Percentiles rank a stretch among this genome's conserved stretches.
Evolutionary conservation across 2,888 invertebrate genomes (phyloP).

Genomic region (Thymelicus acteon): DNA sequence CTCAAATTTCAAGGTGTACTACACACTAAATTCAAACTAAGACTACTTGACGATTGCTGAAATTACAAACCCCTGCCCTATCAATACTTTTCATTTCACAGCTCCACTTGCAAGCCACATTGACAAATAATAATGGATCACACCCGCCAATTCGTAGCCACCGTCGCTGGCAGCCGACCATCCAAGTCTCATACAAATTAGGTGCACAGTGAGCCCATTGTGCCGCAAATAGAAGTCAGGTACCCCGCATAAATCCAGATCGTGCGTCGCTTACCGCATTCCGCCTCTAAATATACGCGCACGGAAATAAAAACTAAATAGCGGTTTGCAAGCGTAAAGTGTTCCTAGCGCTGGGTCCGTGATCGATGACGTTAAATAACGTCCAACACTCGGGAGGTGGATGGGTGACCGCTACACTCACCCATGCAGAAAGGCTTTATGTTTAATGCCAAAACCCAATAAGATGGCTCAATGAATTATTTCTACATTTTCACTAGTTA

Average conservation of each 20-base stretch:
- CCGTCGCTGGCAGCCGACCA: constrained; percentile 20
- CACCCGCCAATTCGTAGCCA: constrained; percentile 17
- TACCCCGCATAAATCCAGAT: constrained; percentile 56
- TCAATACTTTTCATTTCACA: background rate
- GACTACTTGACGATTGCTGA: too few species aligned
- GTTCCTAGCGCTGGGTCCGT: background rate
- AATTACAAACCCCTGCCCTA: too few species aligned
- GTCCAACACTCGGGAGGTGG: background rate
- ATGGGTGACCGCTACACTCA: too few species aligned
- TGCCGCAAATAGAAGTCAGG: constrained; percentile 61
- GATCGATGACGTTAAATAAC: background rate
- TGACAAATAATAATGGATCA: constrained; percentile 9
- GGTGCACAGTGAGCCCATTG: constrained; percentile 46
- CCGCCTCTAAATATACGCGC: constrained; percentile 56
- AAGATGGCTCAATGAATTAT: too few species aligned
- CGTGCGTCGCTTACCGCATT: constrained; percentile 59
- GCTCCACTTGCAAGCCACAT: background rate
- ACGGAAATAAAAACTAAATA: constrained; percentile 54
- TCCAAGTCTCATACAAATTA: constrained; percentile 46
- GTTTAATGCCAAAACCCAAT: too few species aligned
- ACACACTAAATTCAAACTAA: too few species aligned
- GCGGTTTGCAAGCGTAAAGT: constrained; percentile 30
- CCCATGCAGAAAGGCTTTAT: too few species aligned
- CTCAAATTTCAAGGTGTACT: too few species aligned
- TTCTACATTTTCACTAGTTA: too few species aligned